Conservation (phyloP, 2,113 vertebrate genomes). For the Cervus canadensis region DNA sequence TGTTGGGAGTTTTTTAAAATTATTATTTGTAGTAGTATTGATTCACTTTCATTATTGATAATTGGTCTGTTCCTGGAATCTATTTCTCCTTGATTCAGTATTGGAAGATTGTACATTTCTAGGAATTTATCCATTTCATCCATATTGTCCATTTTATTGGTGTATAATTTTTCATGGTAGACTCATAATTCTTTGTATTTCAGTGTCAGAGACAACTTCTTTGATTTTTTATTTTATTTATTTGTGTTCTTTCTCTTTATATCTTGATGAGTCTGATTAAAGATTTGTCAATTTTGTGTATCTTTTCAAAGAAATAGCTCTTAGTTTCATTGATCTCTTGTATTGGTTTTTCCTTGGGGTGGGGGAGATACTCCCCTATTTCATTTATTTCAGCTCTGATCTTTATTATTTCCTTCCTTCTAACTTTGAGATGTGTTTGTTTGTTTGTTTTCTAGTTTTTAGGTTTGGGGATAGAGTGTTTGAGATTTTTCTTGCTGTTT, state of each 20-base stretch:
- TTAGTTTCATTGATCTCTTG: not conserved
- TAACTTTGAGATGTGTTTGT: not conserved
- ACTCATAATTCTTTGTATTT: not conserved
- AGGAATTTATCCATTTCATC: not conserved
- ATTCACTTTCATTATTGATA: not conserved
- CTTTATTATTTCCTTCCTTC: not conserved
- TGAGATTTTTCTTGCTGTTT: not conserved
- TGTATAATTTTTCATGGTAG: not conserved
- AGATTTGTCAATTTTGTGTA: not conserved
- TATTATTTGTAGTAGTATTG: fast-evolving
- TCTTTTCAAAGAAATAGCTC: not conserved
- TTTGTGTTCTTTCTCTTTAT: not conserved
- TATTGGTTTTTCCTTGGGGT: not conserved
- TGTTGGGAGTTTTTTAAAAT: not conserved
- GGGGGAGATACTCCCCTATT: not conserved
- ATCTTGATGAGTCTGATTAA: not conserved
- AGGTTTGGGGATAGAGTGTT: not conserved
- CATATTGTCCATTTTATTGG: not conserved
- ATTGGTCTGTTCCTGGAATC: not conserved
- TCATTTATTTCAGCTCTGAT: not conserved
- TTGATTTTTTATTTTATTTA: not conserved
- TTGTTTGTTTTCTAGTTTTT: not conserved
- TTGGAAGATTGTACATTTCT: not conserved
- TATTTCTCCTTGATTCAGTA: not conserved
- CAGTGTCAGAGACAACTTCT: not conserved